phyloP scores from a whole-genome alignment of 1,140 invertebrate genomes.

The Ladona fulva region DNA sequence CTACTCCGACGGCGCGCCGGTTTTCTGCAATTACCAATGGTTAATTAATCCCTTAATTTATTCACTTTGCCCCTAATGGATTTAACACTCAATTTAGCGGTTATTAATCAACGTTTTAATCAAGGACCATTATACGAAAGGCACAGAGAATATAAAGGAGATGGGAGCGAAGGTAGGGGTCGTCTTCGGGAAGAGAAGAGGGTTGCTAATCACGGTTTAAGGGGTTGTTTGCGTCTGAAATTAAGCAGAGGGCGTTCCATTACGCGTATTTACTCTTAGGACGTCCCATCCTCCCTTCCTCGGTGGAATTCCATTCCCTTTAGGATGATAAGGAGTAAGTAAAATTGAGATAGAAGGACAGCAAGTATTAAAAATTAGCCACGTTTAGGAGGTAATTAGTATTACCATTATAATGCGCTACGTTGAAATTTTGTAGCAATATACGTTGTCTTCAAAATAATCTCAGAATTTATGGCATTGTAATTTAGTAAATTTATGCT shows the following conservation, averaged over 20 bases:
- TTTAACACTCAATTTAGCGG: constrained; percentile 9
- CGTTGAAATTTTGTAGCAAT: no score
- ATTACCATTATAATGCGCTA: no score
- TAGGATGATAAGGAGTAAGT: no score
- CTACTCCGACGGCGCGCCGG: not conserved
- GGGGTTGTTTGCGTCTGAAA: not conserved
- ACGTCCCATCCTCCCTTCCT: no score
- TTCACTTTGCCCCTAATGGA: constrained; percentile 8
- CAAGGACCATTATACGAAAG: constrained; percentile 9
- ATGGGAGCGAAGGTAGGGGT: not conserved
- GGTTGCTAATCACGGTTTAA: constrained; percentile 5
- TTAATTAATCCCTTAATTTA: constrained; percentile 11
- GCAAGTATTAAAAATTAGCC: no score
- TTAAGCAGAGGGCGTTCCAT: not conserved
- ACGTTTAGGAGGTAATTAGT: no score
- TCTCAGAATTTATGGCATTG: no score
- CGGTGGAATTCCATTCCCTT: no score
- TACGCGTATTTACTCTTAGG: not conserved
- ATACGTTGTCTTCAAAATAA: no score
- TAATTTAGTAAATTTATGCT: no score
- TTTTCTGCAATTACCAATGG: constrained; percentile 6
- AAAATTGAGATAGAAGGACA: no score
- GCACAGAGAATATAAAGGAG: not conserved
- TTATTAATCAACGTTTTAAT: constrained; percentile 11
- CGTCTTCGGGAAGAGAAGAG: not conserved